Evolutionary conservation across 2,888 invertebrate species (phyloP), one percentile per base, ranked within the genome.

Genomic region (Melolontha melolontha): DNA sequence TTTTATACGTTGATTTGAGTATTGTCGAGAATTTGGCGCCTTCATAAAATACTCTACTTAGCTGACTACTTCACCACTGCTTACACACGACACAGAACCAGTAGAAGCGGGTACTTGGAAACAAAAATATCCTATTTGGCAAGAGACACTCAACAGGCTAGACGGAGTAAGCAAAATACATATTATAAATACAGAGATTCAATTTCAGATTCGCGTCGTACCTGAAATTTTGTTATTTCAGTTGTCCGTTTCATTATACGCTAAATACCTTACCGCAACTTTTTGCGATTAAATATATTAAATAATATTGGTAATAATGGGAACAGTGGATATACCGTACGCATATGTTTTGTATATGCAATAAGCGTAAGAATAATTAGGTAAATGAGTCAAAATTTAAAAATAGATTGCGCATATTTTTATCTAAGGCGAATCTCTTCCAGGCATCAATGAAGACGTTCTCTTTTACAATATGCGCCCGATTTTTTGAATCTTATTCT

Each of bases 71-170:
- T 67, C 79, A 78, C 77, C 79, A 81, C 80, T 81, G 81, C 78
- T 77, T 34, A 34, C 34, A 34, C 34, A 34, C 34, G 34, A 34
- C 71, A 71, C 79, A 77, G 79, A 76, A 78, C 76, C 77, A 75
- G 77, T 75, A 73, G 59, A 69, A 74, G 79, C 79, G 74, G 76
- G 76, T 76, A 78, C 78, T 77, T 78, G 74, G 79, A 75, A 81
- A 82, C 83, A 82, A 83, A 83, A 83, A 83, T 83, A 83, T 83
- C 82, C 80, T 80, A 81, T 83, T 83, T 83, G 83, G 83, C 83
- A 83, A 82, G 80, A 80, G 81, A 80, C 81, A 81, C 80, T 77
- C 74, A 72, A 71, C 71, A 76, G 79, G 77, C 79, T 78, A 80
- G 81, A 81, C 81, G 78, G 80, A 80, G 52, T 49, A 22, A 52